Evolutionary conservation across 2,113 vertebrate genomes (phyloP).

Genomic region (Semnopithecus entellus): DNA sequence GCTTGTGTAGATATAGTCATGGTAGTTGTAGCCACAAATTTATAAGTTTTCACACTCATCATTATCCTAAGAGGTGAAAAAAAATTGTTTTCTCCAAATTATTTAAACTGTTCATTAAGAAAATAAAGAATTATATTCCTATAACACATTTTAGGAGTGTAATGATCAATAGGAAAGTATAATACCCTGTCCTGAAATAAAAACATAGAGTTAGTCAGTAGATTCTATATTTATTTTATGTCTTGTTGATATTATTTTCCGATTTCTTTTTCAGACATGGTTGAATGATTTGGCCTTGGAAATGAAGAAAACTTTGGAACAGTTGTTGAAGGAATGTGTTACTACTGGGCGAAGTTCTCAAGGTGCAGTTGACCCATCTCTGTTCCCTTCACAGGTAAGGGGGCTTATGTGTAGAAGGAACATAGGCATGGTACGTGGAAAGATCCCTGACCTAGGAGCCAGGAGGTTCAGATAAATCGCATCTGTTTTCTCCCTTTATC

Average conservation of each 20-base stretch:
- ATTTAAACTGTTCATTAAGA: background rate
- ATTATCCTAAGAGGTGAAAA: background rate
- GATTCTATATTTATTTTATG: background rate
- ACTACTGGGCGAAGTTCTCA: constrained; percentile 87
- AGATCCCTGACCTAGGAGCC: background rate
- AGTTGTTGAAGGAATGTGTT: constrained; percentile 92
- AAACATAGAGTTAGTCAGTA: background rate
- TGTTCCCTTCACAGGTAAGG: constrained; percentile 95
- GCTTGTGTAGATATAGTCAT: background rate
- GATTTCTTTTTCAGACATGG: constrained; percentile 88
- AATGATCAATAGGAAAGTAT: background rate
- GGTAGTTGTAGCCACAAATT: background rate
- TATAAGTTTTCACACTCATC: background rate
- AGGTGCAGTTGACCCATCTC: constrained; percentile 89
- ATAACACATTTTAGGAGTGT: background rate
- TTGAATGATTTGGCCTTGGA: constrained; percentile 91
- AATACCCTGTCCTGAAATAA: background rate
- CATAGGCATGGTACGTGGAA: no score
- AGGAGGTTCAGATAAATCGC: background rate
- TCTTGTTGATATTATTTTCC: constrained; percentile 42
- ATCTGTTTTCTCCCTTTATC: background rate
- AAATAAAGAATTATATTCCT: background rate
- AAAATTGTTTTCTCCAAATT: background rate
- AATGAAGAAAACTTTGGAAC: constrained; percentile 96
- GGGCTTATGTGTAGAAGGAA: background rate